Conservation (phyloP, 53 echinoderm and acorn worm species). For the Hippasteria phrygiana region DNA sequence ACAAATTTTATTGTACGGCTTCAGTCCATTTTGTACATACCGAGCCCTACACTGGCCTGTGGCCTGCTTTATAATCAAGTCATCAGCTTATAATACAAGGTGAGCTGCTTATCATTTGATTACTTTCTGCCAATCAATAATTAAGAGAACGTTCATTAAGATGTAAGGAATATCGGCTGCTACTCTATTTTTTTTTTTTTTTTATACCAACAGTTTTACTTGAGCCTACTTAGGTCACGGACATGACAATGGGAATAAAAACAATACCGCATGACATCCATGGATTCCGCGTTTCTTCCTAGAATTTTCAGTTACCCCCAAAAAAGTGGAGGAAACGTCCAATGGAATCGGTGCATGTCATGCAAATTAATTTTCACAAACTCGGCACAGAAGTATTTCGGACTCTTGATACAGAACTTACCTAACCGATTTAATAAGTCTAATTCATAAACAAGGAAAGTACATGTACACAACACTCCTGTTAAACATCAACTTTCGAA, state of each 20-base stretch:
- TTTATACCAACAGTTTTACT: neutral
- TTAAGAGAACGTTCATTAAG: neutral
- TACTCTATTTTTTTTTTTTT: neutral
- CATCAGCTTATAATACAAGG: slow-evolving; percentile 55
- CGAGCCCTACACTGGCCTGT: slow-evolving; percentile 2
- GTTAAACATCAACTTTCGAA: neutral
- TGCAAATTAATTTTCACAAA: neutral
- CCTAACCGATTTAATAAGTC: neutral
- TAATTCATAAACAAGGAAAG: neutral
- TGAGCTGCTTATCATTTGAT: neutral
- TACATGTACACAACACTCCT: neutral
- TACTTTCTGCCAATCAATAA: neutral
- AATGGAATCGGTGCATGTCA: slow-evolving; percentile 5
- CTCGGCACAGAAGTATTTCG: neutral
- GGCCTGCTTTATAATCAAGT: slow-evolving; percentile 7
- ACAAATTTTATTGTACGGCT: slow-evolving; percentile 35
- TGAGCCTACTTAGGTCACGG: neutral
- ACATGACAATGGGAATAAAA: neutral
- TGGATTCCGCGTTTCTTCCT: neutral
- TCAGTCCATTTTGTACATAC: slow-evolving; percentile 56
- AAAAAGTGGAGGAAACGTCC: neutral
- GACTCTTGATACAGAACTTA: neutral
- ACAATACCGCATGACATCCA: neutral
- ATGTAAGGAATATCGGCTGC: neutral
- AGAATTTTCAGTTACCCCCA: neutral